These are phyloP conservation scores for Oconnorella tubifera DNA, from an alignment of 2,888 invertebrate species.

Conservation along the genomic window DNA sequence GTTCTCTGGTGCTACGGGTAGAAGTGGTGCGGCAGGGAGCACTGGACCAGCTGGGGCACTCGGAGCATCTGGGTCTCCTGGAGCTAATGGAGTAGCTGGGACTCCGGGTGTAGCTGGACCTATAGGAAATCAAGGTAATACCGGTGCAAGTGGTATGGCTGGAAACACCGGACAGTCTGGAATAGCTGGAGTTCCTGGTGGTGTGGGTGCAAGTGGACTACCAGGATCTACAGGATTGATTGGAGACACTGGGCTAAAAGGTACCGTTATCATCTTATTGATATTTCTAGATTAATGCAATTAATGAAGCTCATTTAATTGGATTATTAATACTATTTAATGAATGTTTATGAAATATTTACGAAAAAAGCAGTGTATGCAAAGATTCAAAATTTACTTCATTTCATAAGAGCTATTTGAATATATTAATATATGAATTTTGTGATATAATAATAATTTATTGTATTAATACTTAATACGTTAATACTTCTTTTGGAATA, in stretches of 20 bases:
- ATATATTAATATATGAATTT: too few relatives aligned
- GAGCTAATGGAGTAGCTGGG: constrained; percentile 24
- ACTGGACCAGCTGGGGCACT: constrained; percentile 24
- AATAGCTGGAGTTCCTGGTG: constrained; percentile 19
- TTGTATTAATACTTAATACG: too few relatives aligned
- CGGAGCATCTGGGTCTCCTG: constrained; percentile 22
- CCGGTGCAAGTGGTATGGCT: background rate
- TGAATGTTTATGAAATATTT: too few relatives aligned
- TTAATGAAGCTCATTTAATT: too few relatives aligned
- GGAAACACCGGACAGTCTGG: constrained; percentile 12
- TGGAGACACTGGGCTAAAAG: background rate
- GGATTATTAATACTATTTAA: too few relatives aligned
- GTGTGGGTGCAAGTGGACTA: background rate
- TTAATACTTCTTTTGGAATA: too few relatives aligned
- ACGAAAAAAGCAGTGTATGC: too few relatives aligned
- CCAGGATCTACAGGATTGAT: background rate
- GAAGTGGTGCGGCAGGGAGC: constrained; percentile 7
- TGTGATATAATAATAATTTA: too few relatives aligned
- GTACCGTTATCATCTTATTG: too few relatives aligned
- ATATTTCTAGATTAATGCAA: too few relatives aligned
- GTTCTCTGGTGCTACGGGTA: constrained; percentile 2
- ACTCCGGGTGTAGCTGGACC: constrained; percentile 16
- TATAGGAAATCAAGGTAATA: background rate
- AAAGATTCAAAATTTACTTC: too few relatives aligned
- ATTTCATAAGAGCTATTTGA: too few relatives aligned